Percentiles rank a stretch among this genome's conserved stretches.
Evolutionary conservation across 2,113 vertebrate genomes (phyloP).

Genomic region (Rhinogobius similis): DNA sequence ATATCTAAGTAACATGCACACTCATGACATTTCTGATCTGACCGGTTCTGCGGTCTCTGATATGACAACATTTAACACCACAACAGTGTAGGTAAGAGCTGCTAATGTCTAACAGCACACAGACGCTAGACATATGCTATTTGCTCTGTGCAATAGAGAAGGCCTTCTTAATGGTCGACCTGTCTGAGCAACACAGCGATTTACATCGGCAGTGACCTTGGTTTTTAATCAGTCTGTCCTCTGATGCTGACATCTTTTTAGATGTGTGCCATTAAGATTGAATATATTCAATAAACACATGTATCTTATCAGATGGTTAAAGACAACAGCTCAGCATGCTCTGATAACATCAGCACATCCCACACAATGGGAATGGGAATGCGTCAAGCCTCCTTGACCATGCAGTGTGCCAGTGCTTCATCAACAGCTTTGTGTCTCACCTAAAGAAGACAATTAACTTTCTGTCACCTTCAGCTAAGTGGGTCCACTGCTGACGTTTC

Average conservation of each 20-base stretch:
- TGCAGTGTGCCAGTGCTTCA: conserved; percentile 47
- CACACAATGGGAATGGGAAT: conserved; percentile 6
- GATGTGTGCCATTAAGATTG: conserved; percentile 13
- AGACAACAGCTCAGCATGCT: conserved; percentile 20
- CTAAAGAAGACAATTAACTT: conserved; percentile 62
- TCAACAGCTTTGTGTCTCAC: conserved; percentile 41
- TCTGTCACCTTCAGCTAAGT: conserved; percentile 64
- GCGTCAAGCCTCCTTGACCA: conserved; percentile 26
- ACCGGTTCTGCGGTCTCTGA: not conserved
- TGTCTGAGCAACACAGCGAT: not conserved
- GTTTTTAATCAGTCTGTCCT: conserved; percentile 32
- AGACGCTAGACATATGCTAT: not conserved
- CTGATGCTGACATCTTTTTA: conserved; percentile 14
- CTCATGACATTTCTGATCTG: not conserved
- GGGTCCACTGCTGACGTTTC: conserved; percentile 48
- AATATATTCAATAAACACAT: conserved; percentile 28
- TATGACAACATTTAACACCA: not conserved
- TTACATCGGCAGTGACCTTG: conserved; percentile 7
- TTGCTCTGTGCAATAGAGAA: not conserved
- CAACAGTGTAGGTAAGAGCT: not conserved
- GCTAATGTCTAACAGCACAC: not conserved
- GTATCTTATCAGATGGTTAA: conserved; percentile 40
- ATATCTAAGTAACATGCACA: not conserved
- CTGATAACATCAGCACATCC: conserved; percentile 41
- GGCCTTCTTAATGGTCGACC: not conserved